Base-by-base conservation (phyloP, 2,797 vertebrate species). In the Cyclura pinguis region DNA sequence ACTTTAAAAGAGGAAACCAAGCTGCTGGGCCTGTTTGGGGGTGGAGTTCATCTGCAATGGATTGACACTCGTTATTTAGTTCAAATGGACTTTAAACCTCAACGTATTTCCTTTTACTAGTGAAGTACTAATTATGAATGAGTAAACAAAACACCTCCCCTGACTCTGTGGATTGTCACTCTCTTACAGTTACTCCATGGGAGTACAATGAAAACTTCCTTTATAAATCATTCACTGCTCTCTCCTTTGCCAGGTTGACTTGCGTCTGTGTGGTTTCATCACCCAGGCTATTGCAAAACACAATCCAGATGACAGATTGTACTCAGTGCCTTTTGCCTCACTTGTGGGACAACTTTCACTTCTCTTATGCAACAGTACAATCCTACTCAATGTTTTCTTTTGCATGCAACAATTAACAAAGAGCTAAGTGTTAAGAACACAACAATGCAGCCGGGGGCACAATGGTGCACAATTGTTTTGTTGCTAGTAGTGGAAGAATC, bases 211-310 rank as follows among this genome's bases (percentile, higher is more conserved):
- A 95, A 89, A 94, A 85, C 92, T 95, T 95, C 94, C 93, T 94
- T 93, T 92, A 94, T 93, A 94, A 93, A 92, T 88, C 74, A 93
- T 95, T 94, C 86, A 93, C 89, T 84, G 90, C 94, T 90, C 92
- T 94, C 95, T 94, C 95, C 94, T 93, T 95, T 95, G 95, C 92
- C 94, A 92, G 74, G 93, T 90, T 94, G 92, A 84, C 95, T 95
- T 95, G 93, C 90, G 74, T 92, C 93, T 92, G 80, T 94, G 89
- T 14, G 1, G 84, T 92, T 0, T 0, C 93, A 92, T 95, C 94
- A 95, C 88, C 93, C 93, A 83, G 92, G 92, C 67, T 90, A 93
- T 83, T 90, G 78, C 91, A 95, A 90, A 94, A 90, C 85, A 85
- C 92, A 94, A 92, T 92, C 69, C 91, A 93, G 95, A 95, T 93